A percentile compares a stretch with the other conserved stretches of the same genome.
These are phyloP conservation scores for Vidua macroura DNA, from an alignment of 2,113 vertebrate genomes.

Conservation along the genomic window DNA sequence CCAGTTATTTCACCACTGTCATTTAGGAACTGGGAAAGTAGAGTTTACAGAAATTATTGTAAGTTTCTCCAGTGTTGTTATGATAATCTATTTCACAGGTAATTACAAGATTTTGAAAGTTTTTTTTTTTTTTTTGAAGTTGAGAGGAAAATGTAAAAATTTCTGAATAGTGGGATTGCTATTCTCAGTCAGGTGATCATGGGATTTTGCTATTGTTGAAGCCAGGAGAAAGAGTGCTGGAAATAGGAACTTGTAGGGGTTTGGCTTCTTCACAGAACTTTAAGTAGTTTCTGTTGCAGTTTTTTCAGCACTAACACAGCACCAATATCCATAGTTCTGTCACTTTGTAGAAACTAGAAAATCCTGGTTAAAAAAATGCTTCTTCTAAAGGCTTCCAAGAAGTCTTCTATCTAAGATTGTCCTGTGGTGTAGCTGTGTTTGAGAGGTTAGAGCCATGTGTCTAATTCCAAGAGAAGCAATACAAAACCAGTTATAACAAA, in stretches of 20 bases:
- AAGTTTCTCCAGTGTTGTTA: not conserved
- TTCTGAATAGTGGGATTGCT: not conserved
- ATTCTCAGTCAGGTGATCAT: rapidly evolving
- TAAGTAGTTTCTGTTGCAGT: not conserved
- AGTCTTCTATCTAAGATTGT: not conserved
- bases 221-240: not conserved
- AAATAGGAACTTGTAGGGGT: not conserved
- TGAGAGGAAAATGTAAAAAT: not conserved
- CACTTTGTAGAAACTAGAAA: not conserved
- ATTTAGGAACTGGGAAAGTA: not conserved
- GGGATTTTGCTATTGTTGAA: not conserved
- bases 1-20: not conserved
- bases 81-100: not conserved
- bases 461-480: not conserved
- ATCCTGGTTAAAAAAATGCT: not conserved
- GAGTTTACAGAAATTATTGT: not conserved
- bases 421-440: not conserved
- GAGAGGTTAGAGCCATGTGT: not conserved
- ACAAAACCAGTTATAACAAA: not conserved
- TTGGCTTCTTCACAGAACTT: not conserved
- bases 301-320: not conserved
- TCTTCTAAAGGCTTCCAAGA: not conserved
- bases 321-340: not conserved
- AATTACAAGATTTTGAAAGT: not conserved
- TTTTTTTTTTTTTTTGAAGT: not conserved